A percentile compares a stretch with the other conserved stretches of the same genome.
These are phyloP conservation scores for Poeciliopsis presidionis DNA, from an alignment of 2,797 vertebrate genomes.

Conservation along the genomic window DNA sequence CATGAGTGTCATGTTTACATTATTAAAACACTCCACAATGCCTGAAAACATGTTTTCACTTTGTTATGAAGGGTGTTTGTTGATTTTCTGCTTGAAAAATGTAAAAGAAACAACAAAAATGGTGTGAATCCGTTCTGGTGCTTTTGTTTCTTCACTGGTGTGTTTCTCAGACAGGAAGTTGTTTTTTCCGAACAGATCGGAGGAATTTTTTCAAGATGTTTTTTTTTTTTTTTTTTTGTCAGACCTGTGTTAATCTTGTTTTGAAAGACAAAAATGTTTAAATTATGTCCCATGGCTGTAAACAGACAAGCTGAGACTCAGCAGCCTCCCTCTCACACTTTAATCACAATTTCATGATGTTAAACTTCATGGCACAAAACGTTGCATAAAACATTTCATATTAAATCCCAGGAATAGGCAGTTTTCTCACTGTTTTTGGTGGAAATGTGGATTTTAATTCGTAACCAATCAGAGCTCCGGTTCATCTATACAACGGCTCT, in stretches of 20 bases:
- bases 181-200: conserved; percentile 37
- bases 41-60: not conserved
- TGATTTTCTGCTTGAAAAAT: not conserved
- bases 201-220: conserved; percentile 8
- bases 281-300: conserved; percentile 25
- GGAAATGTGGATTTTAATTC: conserved; percentile 15
- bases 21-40: not conserved
- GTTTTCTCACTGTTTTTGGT: conserved; percentile 9
- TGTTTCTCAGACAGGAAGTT: conserved; percentile 18
- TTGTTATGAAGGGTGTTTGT: not conserved
- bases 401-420: conserved; percentile 6
- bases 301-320: conserved; percentile 17
- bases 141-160: conserved; percentile 27
- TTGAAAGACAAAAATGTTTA: not conserved
- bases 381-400: conserved; percentile 46
- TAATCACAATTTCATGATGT: not conserved
- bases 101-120: not conserved
- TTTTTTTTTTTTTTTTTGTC: not conserved
- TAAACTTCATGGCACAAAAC: conserved; percentile 32
- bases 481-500: conserved; percentile 30
- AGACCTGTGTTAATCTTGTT: no score
- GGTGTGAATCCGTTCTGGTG: not conserved
- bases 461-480: conserved; percentile 28
- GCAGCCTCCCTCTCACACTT: conserved; percentile 17
- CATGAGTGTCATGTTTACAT: not conserved